Evolutionary conservation across 2,888 invertebrate species (phyloP).

Genomic region (Ennomos quercinarius): DNA sequence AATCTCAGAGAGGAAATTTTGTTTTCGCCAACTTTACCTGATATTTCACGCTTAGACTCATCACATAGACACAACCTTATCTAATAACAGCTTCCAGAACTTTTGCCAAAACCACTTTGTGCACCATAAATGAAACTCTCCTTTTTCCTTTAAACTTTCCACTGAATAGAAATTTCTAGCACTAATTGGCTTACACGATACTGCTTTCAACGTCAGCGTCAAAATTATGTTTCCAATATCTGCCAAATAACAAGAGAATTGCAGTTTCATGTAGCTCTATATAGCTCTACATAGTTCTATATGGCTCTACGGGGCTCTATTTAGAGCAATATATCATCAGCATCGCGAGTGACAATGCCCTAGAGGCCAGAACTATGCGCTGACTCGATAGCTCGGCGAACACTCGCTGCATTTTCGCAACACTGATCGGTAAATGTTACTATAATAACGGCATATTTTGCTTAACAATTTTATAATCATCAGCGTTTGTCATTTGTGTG

Average conservation of each 20-base stretch:
- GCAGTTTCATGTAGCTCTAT: not conserved
- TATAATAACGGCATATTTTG: too few relatives aligned
- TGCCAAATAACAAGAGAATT: conserved; percentile 8
- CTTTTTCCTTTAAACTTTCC: not conserved
- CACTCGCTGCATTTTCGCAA: conserved; percentile 3
- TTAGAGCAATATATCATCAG: conserved; percentile 13
- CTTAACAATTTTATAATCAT: too few relatives aligned
- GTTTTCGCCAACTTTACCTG: too few relatives aligned
- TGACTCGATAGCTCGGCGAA: not conserved
- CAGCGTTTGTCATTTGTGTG: too few relatives aligned
- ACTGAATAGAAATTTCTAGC: conserved; percentile 10
- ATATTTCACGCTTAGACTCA: too few relatives aligned
- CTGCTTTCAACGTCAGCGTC: conserved; percentile 16
- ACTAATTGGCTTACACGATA: conserved; percentile 25
- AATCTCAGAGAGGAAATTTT: too few relatives aligned
- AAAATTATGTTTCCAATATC: conserved; percentile 21
- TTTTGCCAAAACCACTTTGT: too few relatives aligned
- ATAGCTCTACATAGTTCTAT: not conserved
- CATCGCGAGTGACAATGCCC: conserved; percentile 13
- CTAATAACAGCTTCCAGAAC: too few relatives aligned
- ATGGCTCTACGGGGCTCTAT: not conserved
- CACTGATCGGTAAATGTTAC: not conserved
- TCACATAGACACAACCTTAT: too few relatives aligned
- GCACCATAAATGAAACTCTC: not conserved
- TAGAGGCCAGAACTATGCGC: conserved; percentile 12